These are phyloP conservation scores for Conomelus anceps DNA, from an alignment of 2,888 invertebrate genomes.

Conservation along the genomic window DNA sequence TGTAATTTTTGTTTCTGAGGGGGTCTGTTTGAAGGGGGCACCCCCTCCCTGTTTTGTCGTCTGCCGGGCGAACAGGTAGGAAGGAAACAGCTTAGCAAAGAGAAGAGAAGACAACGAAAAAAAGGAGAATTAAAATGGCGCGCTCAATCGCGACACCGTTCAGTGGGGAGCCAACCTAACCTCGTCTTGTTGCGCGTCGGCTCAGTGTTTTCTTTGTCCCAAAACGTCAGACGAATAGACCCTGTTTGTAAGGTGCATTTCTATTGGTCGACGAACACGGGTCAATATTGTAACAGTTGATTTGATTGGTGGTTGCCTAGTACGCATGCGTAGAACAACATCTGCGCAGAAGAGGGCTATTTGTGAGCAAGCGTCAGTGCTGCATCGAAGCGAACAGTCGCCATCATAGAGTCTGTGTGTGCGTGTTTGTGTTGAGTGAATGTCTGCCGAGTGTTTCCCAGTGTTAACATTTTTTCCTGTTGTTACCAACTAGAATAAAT, in stretches of 20 bases:
- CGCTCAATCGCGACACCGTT: not conserved
- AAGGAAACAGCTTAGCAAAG: not conserved
- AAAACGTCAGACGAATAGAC: not conserved
- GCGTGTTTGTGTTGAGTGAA: not conserved
- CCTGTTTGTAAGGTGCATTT: not conserved
- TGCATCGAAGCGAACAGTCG: not conserved
- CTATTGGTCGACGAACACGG: not conserved
- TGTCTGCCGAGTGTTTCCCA: not conserved
- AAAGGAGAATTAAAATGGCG: not conserved
- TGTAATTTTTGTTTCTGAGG: not conserved
- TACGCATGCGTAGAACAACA: not conserved
- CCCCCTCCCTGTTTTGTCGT: not conserved
- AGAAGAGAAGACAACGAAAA: not conserved
- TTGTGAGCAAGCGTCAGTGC: not conserved
- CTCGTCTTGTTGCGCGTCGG: not conserved
- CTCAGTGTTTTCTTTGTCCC: not conserved
- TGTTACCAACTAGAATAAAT: not conserved
- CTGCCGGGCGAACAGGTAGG: not conserved
- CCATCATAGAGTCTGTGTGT: not conserved
- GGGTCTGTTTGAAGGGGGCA: not conserved
- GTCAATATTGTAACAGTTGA: not conserved
- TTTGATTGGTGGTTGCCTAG: not conserved
- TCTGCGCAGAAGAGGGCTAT: not conserved
- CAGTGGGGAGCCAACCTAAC: not conserved
- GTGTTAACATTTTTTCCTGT: not conserved